Percentiles rank a stretch among this genome's conserved stretches.
phyloP scores from a whole-genome alignment of 2,113 vertebrate genomes.

The Bungarus multicinctus region DNA sequence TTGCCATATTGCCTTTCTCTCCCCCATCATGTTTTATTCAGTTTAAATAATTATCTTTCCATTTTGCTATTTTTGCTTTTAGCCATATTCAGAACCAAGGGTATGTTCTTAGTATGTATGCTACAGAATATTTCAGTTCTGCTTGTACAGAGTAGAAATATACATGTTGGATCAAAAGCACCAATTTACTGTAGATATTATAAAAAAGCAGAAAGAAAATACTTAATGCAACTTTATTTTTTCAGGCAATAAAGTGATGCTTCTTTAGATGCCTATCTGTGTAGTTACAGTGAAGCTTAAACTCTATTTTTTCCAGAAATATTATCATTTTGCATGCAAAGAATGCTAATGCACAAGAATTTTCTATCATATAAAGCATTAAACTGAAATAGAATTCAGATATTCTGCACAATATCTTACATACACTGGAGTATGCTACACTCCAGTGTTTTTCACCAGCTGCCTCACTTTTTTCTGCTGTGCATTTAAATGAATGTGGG shows the following conservation, averaged over 20 bases:
- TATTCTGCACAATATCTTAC: not conserved
- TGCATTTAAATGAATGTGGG: slow-evolving; percentile 3
- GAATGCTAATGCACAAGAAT: not conserved
- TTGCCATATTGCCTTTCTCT: not conserved
- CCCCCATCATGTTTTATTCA: not conserved
- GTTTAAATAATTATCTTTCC: not conserved
- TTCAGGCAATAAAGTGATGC: not conserved
- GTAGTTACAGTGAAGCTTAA: not conserved
- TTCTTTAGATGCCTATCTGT: not conserved
- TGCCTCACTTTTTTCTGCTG: not conserved
- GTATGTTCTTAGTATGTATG: too few relatives aligned
- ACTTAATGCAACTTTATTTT: not conserved
- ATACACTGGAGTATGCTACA: too few relatives aligned
- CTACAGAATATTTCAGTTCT: too few relatives aligned
- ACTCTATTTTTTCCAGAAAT: not conserved
- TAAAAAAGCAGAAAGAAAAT: not conserved
- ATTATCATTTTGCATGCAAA: not conserved
- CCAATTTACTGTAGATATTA: not conserved
- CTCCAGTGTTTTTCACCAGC: not conserved
- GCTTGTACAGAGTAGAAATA: not conserved
- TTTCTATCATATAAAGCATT: not conserved
- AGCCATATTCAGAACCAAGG: not conserved
- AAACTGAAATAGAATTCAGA: not conserved
- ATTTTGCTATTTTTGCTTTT: not conserved
- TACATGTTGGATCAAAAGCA: not conserved